phyloP scores from a whole-genome alignment of 2,888 invertebrate species.

The Rhogogaster chlorosoma region DNA sequence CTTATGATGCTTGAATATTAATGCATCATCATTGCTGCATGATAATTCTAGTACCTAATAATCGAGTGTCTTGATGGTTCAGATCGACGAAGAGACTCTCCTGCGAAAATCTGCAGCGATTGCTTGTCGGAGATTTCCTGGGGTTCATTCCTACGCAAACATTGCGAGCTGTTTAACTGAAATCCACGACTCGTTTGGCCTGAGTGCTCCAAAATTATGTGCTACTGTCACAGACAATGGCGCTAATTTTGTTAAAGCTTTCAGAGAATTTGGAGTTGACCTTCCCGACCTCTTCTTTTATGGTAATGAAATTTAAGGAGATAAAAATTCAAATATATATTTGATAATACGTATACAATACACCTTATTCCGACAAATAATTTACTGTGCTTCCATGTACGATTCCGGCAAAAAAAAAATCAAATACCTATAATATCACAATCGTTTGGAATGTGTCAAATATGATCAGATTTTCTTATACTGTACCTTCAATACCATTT shows the following conservation, averaged over 20 bases:
- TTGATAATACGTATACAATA: slow-evolving; percentile 18
- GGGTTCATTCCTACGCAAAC: too few relatives aligned
- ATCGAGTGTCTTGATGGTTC: too few relatives aligned
- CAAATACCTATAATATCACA: slow-evolving; percentile 12
- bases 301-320: background rate
- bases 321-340: too few relatives aligned
- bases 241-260: background rate
- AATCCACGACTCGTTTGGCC: background rate
- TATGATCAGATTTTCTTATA: too few relatives aligned
- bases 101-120: too few relatives aligned
- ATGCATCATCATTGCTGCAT: too few relatives aligned
- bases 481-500: too few relatives aligned
- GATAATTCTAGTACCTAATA: too few relatives aligned
- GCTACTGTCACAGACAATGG: slow-evolving; percentile 19
- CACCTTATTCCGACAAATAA: slow-evolving; percentile 8
- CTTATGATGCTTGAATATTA: too few relatives aligned
- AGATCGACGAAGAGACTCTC: too few relatives aligned
- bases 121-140: too few relatives aligned
- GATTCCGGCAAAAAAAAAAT: background rate
- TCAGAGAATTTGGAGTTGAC: slow-evolving; percentile 9
- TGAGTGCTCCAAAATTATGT: background rate
- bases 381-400: slow-evolving; percentile 1
- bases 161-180: slow-evolving; percentile 30
- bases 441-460: background rate
- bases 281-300: background rate